Evolutionary conservation across 2,113 vertebrate genomes (phyloP), one percentile per base, ranked within the genome.

Genomic region (Cebidichthys violaceus): DNA sequence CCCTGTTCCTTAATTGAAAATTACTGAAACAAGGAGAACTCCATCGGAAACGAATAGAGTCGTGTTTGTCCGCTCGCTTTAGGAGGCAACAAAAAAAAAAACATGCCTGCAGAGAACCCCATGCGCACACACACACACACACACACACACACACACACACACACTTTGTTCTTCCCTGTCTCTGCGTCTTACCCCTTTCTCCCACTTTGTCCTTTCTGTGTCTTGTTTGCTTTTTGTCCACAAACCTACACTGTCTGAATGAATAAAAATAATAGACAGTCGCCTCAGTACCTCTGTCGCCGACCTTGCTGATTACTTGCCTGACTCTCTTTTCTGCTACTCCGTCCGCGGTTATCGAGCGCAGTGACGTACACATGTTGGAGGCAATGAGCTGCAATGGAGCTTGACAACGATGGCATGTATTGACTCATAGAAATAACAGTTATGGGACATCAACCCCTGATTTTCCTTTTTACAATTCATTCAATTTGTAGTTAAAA

Each of bases 231-330:
- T 86, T 67, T 91, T 66, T 41, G 52, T 84, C 83, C 75, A 43
- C n/a, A 57, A 39, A 84, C n/a, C 69, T 20, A 62, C 81, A 86
- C 84, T 45, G 80, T 87, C 82, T 75, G 61, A 79, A 71, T 87
- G 83, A 86, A 88, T 82, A 84, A 72, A 57, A 85, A 65, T 81
- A 74, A 90, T 69, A 84, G 80, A 85, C 70, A 81, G 70, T 82
- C 79, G 78, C 82, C 80, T 6, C 54, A 60, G 70, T 75, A 68
- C 79, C 59, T 65, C 65, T 71, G 82, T 85, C 75, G 79, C 77
- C 82, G 84, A 88, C 87, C 87, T 86, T 66, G 60, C 83, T 87
- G 89, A 90, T 90, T 90, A 61, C 75, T 90, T 77, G 87, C 86
- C 70, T 71, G 59, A 84, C 59, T 78, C 61, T 71, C 10, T 79